Evolutionary conservation across 2,113 vertebrate species (phyloP), one percentile per base, ranked within the genome.

Genomic region (Eira barbara): DNA sequence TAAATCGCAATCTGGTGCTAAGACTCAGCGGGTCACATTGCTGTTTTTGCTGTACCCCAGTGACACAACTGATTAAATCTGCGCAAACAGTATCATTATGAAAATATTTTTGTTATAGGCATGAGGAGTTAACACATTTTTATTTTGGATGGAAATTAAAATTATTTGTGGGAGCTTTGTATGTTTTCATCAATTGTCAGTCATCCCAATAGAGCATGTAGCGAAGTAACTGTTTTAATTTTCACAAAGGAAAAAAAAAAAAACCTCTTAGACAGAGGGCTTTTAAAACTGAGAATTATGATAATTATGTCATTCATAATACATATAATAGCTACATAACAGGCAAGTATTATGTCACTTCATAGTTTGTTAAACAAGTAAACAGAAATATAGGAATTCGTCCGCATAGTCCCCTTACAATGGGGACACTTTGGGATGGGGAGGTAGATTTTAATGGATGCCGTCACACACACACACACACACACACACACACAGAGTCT

Each of bases 1-100:
- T 99, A 99, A 99, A 98, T 95, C 0, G 47, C 99, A 99, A 99
- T 98, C 99, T 99, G 99, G 97, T 98, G 98, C 94, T 96, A 98
- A 98, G 96, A 98, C 98, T 98, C 98, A 97, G 97, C 98, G 98
- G 98, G 98, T 98, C 98, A 98, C 98, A 98, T 96, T 98, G 98
- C 98, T 95, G 95, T 23, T 98, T 99, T 98, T 98, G 98, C 98
- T 98, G 98, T 97, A 97, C 98, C 98, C 98, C 96, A 97, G 98
- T 98, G 98, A 98, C 98, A 98, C 67, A 85, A 89, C 93, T 98
- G 98, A 99, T 98, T 99, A 98, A 98, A 98, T 98, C 97, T 98
- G 95, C 97, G 97, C 98, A 98, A 99, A 98, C 98, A 98, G 96
- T 93, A 91, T 91, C 97, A 97, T 97, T 97, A 97, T 97, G 98